Evolutionary conservation across 2,888 invertebrate genomes (phyloP), one percentile per base, ranked within the genome.

Genomic region (Eupithecia vulgata): DNA sequence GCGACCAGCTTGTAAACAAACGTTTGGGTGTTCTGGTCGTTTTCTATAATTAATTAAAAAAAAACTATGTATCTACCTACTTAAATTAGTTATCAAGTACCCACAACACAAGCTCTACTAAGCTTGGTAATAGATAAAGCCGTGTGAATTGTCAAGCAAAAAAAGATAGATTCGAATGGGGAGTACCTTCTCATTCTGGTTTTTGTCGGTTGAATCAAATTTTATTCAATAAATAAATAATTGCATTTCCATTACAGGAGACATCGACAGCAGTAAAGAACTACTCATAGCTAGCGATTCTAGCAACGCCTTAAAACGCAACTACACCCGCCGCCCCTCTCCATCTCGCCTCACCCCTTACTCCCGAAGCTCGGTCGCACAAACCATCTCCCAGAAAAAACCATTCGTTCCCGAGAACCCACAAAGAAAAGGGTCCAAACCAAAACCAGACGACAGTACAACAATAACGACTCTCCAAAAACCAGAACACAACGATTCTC

Each of bases 231-330:
- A n/a, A n/a, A n/a, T n/a, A n/a, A n/a, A n/a, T n/a, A n/a, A n/a
- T 25, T 21, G 5, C n/a, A 10, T 52, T 57, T 69, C 52, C 34
- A 37, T 83, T 81, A 59, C 83, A 95, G 95, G 91, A 7, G 95
- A 95, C 80, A 92, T 88, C 68, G 95, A 95, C 62, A 95, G 94
- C 86, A 95, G 95, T 83, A 95, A 95, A 77, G 96, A 96, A 81
- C 90, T 96, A 4, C 94, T 96, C 76, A 92, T 95, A 85, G 96
- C 95, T 17, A 95, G 95, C 76, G 95, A 96, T 81, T 92, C 89
- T 77, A 90, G 79, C 74, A 91, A 91, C 75, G 87, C 84, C 5
- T 82, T 89, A 35, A 90, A 87, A 76, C 88, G 90, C 69, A 93
- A 92, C 80, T 91, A 85, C 79, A 92, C 93, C 0, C 85, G 92